phyloP scores from a whole-genome alignment of 2,888 invertebrate species.

The Ornithoptera priamus region DNA sequence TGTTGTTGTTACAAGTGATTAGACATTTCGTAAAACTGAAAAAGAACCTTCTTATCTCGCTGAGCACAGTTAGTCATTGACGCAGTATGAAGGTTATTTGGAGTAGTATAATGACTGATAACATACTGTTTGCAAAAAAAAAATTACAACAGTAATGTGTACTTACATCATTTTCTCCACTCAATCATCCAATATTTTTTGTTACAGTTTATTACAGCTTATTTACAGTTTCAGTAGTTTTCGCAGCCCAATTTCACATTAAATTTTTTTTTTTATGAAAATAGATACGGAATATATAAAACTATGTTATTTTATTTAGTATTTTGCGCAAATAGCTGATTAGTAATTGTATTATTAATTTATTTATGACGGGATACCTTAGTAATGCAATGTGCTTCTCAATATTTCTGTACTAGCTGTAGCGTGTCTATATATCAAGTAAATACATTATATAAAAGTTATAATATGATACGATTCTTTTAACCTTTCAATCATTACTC shows the following conservation, averaged over 20 bases:
- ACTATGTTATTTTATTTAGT: constrained; percentile 21
- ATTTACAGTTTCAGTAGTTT: too few relatives aligned
- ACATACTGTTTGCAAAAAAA: constrained; percentile 8
- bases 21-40: constrained; percentile 10
- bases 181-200: background rate
- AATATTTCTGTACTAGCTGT: background rate
- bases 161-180: background rate
- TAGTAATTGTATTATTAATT: constrained; percentile 27
- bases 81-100: constrained; percentile 16
- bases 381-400: constrained; percentile 16
- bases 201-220: too few relatives aligned
- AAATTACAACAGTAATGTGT: constrained; percentile 4
- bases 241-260: background rate
- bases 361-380: constrained; percentile 25
- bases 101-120: constrained; percentile 16
- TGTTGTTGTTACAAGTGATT: constrained; percentile 6
- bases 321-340: constrained; percentile 19
- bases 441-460: background rate
- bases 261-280: background rate
- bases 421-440: background rate
- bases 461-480: background rate
- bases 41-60: constrained; percentile 12
- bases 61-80: constrained; percentile 17
- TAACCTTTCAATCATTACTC: too few relatives aligned
- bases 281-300: background rate